phyloP scores from a whole-genome alignment of 1,140 invertebrate genomes.

The Hestina assimilis region DNA sequence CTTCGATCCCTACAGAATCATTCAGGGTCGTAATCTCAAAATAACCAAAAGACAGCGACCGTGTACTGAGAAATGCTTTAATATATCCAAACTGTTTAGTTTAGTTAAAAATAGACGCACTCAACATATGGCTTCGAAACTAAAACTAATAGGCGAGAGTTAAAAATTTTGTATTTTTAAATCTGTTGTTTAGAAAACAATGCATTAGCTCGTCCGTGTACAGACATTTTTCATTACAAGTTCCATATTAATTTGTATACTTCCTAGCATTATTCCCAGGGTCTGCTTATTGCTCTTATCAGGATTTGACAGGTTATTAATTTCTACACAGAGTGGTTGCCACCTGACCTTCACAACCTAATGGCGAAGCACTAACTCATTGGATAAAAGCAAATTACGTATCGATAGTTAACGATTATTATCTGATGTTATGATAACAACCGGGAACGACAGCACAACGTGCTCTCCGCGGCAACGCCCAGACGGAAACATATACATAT shows the following conservation, averaged over 20 bases:
- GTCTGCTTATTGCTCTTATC: no score
- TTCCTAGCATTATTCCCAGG: no score
- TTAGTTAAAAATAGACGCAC: conserved; percentile 63
- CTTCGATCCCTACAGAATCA: conserved; percentile 48
- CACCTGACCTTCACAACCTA: no score
- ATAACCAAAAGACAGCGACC: conserved; percentile 52
- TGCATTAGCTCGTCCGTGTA: conserved; percentile 50
- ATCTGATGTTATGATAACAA: no score
- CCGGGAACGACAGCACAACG: no score
- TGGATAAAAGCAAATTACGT: no score
- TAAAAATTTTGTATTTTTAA: conserved; percentile 51
- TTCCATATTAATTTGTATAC: conserved; percentile 33
- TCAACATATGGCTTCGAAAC: conserved; percentile 40
- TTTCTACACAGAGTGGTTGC: no score
- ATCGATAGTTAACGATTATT: no score
- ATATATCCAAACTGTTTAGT: conserved; percentile 56
- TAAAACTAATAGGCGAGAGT: conserved; percentile 19
- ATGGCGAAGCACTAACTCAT: no score
- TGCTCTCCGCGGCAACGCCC: no score
- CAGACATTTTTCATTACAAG: conserved; percentile 26
- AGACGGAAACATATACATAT: no score
- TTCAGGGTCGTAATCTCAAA: conserved; percentile 49
- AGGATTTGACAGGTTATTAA: no score
- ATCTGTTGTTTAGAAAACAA: conserved; percentile 58
- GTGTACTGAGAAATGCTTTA: conserved; percentile 55